Base-by-base conservation (phyloP, 2,888 invertebrate species). In the Xylocampa areola region DNA sequence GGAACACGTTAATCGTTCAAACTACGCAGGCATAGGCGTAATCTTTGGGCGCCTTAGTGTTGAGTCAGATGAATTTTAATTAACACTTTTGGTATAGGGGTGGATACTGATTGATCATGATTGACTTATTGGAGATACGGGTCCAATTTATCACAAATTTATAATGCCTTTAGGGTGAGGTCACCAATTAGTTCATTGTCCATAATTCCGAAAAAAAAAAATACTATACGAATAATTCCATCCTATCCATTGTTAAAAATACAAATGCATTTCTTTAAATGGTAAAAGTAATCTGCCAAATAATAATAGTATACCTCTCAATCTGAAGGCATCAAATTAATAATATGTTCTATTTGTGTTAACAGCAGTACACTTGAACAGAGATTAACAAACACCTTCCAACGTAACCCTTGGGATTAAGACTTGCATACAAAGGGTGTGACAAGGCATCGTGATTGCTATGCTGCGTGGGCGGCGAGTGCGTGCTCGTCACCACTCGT, bases 351-450 rank as follows among this genome's bases (percentile, higher is more conserved):
- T n/a, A n/a, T n/a, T n/a, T n/a, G n/a, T 8, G 25, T 25, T 10
- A 37, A 41, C 35, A 37, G 17, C n/a, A 21, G 11, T 14, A 6
- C 11, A 21, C 40, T 35, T 19, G 43, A 36, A 62, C 40, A 41
- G 52, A 45, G 23, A 45, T 53, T 36, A 61, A 52, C 35, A 68
- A 44, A 32, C 40, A n/a, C 32, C 30, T 32, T 37, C 44, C 50
- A 32, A 41, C 50, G 30, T 47, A 36, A 23, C 53, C 36, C 49
- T 43, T 35, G 33, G 53, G 63, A 54, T 35, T 43, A 50, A 41
- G 37, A n/a, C 30, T 23, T 33, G 37, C 63, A 62, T 50, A 68
- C 68, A 68, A 50, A 62, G 47, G 40, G 48, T 19, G 19, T 2
- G 29, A 33, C 33, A 30, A 17, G 27, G 45, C 30, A 6, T 14